Evolutionary conservation across 2,113 vertebrate genomes (phyloP).

Genomic region (Daboia siamensis): DNA sequence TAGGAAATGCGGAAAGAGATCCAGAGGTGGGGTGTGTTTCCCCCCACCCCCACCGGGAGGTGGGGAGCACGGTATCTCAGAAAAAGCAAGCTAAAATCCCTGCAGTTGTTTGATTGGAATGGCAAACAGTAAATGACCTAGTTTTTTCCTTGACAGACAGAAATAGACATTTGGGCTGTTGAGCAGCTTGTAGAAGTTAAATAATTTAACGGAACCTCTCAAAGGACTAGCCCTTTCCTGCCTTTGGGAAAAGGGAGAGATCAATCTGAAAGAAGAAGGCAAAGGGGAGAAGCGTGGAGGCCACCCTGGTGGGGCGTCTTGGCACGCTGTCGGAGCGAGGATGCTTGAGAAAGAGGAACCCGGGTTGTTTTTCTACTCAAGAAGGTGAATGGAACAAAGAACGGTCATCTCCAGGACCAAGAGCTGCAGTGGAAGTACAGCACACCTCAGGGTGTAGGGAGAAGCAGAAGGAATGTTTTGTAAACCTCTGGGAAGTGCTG

Average conservation of each 20-base stretch:
- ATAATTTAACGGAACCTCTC: accelerated
- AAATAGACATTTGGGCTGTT: slow-evolving; percentile 29
- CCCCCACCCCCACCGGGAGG: not conserved
- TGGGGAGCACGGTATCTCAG: not conserved
- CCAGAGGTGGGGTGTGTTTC: not conserved
- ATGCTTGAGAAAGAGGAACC: too few species aligned
- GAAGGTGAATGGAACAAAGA: not conserved
- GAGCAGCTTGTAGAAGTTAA: not conserved
- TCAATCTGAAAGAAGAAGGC: not conserved
- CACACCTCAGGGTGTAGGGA: too few species aligned
- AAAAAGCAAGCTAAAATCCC: not conserved
- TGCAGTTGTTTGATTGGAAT: not conserved
- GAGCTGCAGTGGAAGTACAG: not conserved
- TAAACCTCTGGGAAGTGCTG: not conserved
- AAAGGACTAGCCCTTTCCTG: not conserved
- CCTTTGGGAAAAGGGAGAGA: not conserved
- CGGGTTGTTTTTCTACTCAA: not conserved
- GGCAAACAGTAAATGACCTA: slow-evolving; percentile 48
- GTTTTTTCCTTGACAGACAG: slow-evolving; percentile 24
- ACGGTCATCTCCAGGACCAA: not conserved
- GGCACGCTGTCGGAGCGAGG: accelerated
- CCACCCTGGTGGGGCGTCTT: accelerated
- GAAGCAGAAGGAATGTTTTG: not conserved
- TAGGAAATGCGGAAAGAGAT: not conserved
- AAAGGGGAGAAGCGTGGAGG: not conserved